Conservation (phyloP, 2,113 vertebrate species). For the Hymenochirus boettgeri region DNA sequence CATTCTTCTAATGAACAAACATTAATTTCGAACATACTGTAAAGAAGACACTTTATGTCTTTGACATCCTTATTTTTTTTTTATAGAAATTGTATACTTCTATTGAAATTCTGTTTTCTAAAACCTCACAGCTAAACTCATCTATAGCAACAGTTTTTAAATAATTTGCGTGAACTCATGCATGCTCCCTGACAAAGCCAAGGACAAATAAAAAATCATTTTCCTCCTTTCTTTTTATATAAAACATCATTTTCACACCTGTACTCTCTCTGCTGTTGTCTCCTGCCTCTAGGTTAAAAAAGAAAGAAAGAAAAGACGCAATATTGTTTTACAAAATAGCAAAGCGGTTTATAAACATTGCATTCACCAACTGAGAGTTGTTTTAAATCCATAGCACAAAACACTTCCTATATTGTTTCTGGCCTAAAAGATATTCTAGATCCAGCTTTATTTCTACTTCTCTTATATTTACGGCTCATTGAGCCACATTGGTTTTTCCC, state of each 20-base stretch:
- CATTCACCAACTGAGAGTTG: slow-evolving; percentile 4
- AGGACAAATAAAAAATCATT: neutral
- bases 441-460: slow-evolving; percentile 43
- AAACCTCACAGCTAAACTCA: neutral
- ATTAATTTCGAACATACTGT: too few relatives aligned
- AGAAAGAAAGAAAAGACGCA: slow-evolving; percentile 20
- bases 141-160: neutral
- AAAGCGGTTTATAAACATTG: slow-evolving; percentile 4
- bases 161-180: slow-evolving; percentile 1
- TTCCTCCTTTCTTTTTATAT: slow-evolving; percentile 10
- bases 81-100: too few relatives aligned
- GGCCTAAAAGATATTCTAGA: slow-evolving; percentile 36
- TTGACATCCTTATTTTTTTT: too few relatives aligned
- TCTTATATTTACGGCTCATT: slow-evolving; percentile 46
- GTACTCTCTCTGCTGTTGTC: slow-evolving; percentile 7
- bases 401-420: slow-evolving; percentile 33
- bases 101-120: too few relatives aligned
- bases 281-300: slow-evolving; percentile 11
- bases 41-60: too few relatives aligned
- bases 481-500: slow-evolving; percentile 45
- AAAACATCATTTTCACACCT: slow-evolving; percentile 16
- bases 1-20: too few relatives aligned
- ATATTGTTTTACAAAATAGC: slow-evolving; percentile 16
- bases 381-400: slow-evolving; percentile 10
- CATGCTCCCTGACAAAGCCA: neutral